A percentile compares a stretch with the other conserved stretches of the same genome.
Conservation (phyloP, 2,797 vertebrate species). For the Babyrousa celebensis region DNA sequence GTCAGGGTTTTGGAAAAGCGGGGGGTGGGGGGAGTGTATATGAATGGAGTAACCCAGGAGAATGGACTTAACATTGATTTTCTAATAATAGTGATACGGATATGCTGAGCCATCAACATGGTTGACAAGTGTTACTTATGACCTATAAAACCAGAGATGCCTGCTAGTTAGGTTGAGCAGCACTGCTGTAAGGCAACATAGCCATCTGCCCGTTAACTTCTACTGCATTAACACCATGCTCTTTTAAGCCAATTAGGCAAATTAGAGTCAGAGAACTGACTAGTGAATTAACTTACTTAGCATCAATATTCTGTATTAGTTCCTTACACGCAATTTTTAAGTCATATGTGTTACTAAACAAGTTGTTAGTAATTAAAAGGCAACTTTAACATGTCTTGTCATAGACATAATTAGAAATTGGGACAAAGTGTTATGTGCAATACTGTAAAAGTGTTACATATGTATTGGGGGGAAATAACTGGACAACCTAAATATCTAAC, state of each 20-base stretch:
- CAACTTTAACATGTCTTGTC: neutral
- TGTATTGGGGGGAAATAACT: neutral
- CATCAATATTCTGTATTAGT: neutral
- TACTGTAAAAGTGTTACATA: neutral
- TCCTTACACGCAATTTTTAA: neutral
- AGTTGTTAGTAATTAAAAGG: slow-evolving; percentile 27
- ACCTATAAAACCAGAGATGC: neutral
- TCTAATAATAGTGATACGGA: neutral
- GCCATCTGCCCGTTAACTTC: neutral
- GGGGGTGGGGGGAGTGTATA: neutral
- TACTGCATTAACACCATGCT: neutral
- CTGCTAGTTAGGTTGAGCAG: neutral
- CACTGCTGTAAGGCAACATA: neutral
- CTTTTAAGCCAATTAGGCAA: slow-evolving; percentile 45
- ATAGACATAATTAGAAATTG: slow-evolving; percentile 4
- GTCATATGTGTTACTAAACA: slow-evolving; percentile 45
- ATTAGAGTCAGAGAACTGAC: slow-evolving; percentile 41
- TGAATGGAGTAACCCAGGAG: neutral
- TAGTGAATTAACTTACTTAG: neutral
- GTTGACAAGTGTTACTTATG: neutral
- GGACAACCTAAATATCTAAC: neutral
- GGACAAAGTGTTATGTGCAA: neutral
- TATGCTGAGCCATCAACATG: neutral
- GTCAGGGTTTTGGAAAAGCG: neutral
- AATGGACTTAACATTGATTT: slow-evolving; percentile 41